Conservation (phyloP, 2,113 vertebrate species). For the Butorides virescens region DNA sequence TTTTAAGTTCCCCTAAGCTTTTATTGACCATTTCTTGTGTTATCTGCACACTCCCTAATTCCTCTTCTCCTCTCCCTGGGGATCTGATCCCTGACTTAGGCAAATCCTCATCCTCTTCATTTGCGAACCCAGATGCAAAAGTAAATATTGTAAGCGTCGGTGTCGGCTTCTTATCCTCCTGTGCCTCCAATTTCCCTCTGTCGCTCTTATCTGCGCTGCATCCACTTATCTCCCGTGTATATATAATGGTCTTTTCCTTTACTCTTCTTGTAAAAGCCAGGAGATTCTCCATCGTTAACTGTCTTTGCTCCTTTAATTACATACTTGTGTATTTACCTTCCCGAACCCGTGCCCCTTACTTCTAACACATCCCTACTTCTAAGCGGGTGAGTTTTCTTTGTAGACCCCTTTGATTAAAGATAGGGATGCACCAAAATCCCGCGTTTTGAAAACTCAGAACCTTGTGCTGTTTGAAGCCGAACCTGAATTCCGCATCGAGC, state of each 20-base stretch:
- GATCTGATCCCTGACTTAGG: slow-evolving; percentile 30
- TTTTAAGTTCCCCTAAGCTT: slow-evolving; percentile 16
- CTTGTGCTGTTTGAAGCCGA: not conserved
- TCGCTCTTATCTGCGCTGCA: slow-evolving; percentile 2
- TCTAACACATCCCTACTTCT: slow-evolving; percentile 14
- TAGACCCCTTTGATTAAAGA: slow-evolving; percentile 29
- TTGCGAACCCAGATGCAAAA: slow-evolving; percentile 14
- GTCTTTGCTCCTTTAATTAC: not conserved
- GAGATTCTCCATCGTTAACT: not conserved
- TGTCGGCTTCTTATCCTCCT: slow-evolving; percentile 24
- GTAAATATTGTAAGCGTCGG: slow-evolving; percentile 10
- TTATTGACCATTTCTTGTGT: slow-evolving; percentile 2
- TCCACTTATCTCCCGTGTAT: slow-evolving; percentile 26
- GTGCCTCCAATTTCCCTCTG: slow-evolving; percentile 51
- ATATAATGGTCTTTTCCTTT: not conserved
- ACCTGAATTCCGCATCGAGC: not conserved
- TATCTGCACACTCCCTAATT: not conserved
- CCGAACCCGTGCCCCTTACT: not conserved
- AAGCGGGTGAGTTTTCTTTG: slow-evolving; percentile 18
- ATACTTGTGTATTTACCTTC: slow-evolving; percentile 6
- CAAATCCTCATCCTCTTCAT: slow-evolving; percentile 50
- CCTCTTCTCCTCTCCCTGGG: not conserved
- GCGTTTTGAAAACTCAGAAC: not conserved
- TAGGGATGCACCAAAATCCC: not conserved
- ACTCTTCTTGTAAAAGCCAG: not conserved